Base-by-base conservation (phyloP, 2,888 invertebrate species). In the Gari tellinella region DNA sequence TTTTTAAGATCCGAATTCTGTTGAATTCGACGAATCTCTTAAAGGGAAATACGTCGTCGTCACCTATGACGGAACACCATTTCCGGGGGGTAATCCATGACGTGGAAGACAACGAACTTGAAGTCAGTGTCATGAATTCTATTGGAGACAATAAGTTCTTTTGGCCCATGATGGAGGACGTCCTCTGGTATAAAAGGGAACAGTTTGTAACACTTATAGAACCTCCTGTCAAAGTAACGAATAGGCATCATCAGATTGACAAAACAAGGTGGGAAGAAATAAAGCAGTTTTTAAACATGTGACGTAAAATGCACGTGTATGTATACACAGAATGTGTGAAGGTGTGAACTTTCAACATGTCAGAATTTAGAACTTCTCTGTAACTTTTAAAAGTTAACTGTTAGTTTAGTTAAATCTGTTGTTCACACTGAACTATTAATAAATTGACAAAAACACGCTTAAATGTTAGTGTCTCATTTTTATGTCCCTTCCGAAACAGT, bases 31-130 rank as follows among this genome's bases (percentile, higher is more conserved):
- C 25, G 63, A 73, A 43, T 46, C 51, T 25, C 45, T 68, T 8
- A 51, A 52, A n/a, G 53, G 51, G 10, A 19, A 45, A 15, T 63
- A 55, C 41, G 63, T 53, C 31, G 64, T 64, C 14, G 68, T 64
- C 2, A 23, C 46, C 2, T 73, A 68, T 48, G 68, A 73, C 17
- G 49, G 51, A 23, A 15, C 21, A 25, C 57, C 68, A 10, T 73
- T 41, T 38, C 68, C 73, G 10, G 73, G n/a, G 64, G 15, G 45
- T 60, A 17, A 51, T 68, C 26, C 15, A 37, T 14, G 67, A 43
- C 17, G 52, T 51, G 12, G 73, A 73, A 45, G 60, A 60, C 12
- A 62, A 56, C 19, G 73, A 73, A 25, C 55, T 67, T 25, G 45
- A 67, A 3, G 67, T 61, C 4, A 17, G n/a, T 5, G 55, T 55